Base-by-base conservation (phyloP, 2,113 vertebrate species). In the Sminthopsis crassicaudata region DNA sequence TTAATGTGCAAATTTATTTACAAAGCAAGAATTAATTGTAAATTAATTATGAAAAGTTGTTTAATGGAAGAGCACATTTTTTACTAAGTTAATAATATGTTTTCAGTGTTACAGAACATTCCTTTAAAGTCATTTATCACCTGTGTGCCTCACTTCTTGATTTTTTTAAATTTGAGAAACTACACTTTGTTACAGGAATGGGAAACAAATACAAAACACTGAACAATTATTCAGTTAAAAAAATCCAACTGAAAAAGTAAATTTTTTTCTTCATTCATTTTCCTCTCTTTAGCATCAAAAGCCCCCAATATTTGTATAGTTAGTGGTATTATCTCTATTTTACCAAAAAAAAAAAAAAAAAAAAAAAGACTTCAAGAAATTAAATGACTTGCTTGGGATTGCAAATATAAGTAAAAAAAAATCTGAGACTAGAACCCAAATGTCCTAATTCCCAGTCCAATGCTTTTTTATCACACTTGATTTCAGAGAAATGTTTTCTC, bases 401-500 rank as follows among this genome's bases (percentile, higher is more conserved):
- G n/a, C n/a, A 84, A 84, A 84, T n/a, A n/a, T n/a, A 76, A 76
- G 36, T 16, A 76, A 76, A 76, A 51, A 51, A 48, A 67, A 12
- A 36, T n/a, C 14, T n/a, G 60, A n/a, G 14, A n/a, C 60, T 42
- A n/a, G n/a, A 42, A 84, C 67, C n/a, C 67, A 84, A n/a, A 16
- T 84, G 36, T 84, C 67, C 67, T 84, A 7, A 84, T 84, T 84
- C 67, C 67, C 67, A 84, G 67, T 7, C 36, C 67, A 84, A 19
- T 84, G 6, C 67, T 84, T 84, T 57, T 57, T 23, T 24, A 23
- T 84, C 60, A 76, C 60, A 84, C 7, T 84, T n/a, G 26, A 84
- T 76, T 53, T 91, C 94, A 88, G 92, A 96, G 91, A 95, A 95
- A 92, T 42, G 42, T 89, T 95, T 96, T 94, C 76, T 94, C 57